Evolutionary conservation across 2,888 invertebrate species (phyloP).

Genomic region (Adelphocoris suturalis): DNA sequence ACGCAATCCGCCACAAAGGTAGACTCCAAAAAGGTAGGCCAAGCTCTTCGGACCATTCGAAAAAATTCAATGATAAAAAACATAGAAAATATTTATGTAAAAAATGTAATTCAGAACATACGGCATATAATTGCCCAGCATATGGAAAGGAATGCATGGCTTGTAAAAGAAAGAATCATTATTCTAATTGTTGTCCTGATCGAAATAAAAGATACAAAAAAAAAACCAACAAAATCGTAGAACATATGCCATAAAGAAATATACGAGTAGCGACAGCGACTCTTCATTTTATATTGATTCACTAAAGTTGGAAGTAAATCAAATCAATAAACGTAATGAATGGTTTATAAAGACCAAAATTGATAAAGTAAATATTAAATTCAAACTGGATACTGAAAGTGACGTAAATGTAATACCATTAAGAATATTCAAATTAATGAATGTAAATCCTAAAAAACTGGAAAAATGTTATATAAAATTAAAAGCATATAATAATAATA

Average conservation of each 20-base stretch:
- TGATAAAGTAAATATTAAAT: not conserved
- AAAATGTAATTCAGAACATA: conserved; percentile 29
- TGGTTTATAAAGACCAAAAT: not conserved
- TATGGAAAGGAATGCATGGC: not conserved
- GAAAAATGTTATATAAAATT: not conserved
- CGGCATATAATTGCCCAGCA: not conserved
- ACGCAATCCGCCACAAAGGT: too few relatives aligned
- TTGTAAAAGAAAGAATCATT: not conserved
- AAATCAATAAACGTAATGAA: not conserved
- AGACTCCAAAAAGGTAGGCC: not conserved
- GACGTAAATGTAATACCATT: not conserved
- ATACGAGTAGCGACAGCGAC: not conserved
- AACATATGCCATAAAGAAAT: not conserved
- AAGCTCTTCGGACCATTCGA: not conserved
- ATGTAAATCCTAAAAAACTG: not conserved
- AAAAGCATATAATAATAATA: not conserved
- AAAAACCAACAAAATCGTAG: not conserved
- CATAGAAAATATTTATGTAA: conserved; percentile 19
- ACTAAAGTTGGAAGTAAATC: not conserved
- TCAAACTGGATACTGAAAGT: not conserved
- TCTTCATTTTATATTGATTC: not conserved
- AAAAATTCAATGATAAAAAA: not conserved
- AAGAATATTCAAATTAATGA: not conserved
- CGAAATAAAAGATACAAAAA: not conserved
- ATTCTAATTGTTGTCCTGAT: not conserved